phyloP scores from a whole-genome alignment of 1,140 invertebrate genomes.

The Pseudomyrmex flavicornis region DNA sequence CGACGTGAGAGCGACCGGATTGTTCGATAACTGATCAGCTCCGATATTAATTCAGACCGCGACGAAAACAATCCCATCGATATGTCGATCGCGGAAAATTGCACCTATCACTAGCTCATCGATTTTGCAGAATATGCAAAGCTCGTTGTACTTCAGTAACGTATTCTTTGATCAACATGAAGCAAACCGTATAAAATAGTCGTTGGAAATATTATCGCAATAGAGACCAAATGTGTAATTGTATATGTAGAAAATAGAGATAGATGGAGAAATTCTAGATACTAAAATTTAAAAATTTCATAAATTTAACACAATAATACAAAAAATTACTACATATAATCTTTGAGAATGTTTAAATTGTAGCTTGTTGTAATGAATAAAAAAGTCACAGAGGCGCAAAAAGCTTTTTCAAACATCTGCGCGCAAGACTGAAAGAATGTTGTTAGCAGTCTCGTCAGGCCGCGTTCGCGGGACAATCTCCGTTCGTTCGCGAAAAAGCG shows the following conservation, averaged over 20 bases:
- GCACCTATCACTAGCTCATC: constrained; percentile 38
- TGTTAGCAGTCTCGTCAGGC: neutral
- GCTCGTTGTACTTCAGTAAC: constrained; percentile 9
- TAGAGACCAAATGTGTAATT: neutral
- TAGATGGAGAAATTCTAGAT: neutral
- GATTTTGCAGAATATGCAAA: constrained; percentile 1
- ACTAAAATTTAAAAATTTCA: no score
- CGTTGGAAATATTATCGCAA: neutral
- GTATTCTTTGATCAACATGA: neutral
- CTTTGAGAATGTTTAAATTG: neutral
- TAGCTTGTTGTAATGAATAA: constrained; percentile 8
- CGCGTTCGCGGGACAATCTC: constrained; percentile 57
- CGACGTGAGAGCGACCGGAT: constrained; percentile 23
- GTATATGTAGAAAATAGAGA: neutral
- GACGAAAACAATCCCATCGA: constrained; percentile 56
- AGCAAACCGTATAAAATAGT: neutral
- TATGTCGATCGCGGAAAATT: constrained; percentile 51
- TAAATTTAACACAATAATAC: no score
- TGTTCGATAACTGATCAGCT: constrained; percentile 61
- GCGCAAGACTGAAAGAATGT: neutral
- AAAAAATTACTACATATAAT: no score
- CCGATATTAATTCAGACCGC: constrained; percentile 60
- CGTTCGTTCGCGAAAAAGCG: constrained; percentile 65
- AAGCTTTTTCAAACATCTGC: neutral
- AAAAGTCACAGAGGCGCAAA: neutral